Conservation (phyloP, 2,888 invertebrate genomes). For the Ceratothoa steindachneri region DNA sequence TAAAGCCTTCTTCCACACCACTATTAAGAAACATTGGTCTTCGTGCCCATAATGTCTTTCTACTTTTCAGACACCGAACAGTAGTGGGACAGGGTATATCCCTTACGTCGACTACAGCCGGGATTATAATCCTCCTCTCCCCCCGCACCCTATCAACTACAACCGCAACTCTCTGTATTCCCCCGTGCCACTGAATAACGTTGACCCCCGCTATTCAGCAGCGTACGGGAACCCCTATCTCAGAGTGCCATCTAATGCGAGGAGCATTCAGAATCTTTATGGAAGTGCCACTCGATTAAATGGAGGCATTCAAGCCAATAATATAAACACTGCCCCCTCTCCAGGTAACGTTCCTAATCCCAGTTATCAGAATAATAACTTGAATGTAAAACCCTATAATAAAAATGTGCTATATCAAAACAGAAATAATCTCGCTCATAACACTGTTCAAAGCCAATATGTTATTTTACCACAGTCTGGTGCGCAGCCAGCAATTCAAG, state of each 20-base stretch:
- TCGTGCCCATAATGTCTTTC: no score
- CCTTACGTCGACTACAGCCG: conserved; percentile 83
- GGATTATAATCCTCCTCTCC: conserved; percentile 79
- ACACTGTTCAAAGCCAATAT: background rate
- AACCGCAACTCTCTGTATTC: conserved; percentile 5
- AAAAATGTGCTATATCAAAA: background rate
- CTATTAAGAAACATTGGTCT: no score
- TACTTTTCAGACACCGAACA: conserved; percentile 32
- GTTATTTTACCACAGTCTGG: background rate
- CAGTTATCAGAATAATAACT: background rate
- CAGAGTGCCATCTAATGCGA: conserved; percentile 60
- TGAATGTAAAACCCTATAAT: background rate
- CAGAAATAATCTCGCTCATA: background rate
- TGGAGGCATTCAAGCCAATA: background rate
- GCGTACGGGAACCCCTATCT: conserved; percentile 81
- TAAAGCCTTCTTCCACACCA: no score
- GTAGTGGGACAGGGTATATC: conserved; percentile 78
- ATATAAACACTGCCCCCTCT: background rate
- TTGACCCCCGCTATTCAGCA: conserved; percentile 82
- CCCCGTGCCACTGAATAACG: conserved; percentile 19
- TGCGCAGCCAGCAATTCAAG: background rate
- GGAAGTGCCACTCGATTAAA: conserved; percentile 13
- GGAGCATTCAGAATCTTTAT: conserved; percentile 6
- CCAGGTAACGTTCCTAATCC: background rate
- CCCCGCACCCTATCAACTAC: conserved; percentile 20